Evolutionary conservation across 1,140 invertebrate species (phyloP).

Genomic region (Archegozetes longisetosus): DNA sequence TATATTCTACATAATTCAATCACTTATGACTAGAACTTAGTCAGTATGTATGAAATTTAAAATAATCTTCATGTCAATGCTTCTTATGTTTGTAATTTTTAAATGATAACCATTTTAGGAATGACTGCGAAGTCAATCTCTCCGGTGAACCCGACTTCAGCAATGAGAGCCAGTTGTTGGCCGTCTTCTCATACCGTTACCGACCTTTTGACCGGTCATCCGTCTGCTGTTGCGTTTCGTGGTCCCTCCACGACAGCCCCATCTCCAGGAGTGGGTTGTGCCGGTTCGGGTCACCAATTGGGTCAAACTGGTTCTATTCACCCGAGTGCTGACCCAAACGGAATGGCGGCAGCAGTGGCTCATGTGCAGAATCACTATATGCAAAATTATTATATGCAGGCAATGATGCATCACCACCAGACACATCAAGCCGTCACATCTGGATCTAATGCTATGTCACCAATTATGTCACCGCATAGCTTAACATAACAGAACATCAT

Average conservation of each 20-base stretch:
- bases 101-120: too few species aligned
- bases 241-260: not conserved
- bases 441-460: too few species aligned
- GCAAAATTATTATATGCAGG: constrained; percentile 10
- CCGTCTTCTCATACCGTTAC: constrained; percentile 49
- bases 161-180: constrained; percentile 25
- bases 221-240: too few species aligned
- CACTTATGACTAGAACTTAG: too few species aligned
- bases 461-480: too few species aligned
- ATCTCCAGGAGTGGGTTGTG: not conserved
- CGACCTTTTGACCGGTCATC: constrained; percentile 41
- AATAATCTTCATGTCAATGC: too few species aligned
- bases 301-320: not conserved
- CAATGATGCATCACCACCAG: constrained; percentile 1
- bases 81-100: too few species aligned
- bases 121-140: too few species aligned
- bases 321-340: constrained; percentile 1
- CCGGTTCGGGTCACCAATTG: not conserved
- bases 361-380: constrained; percentile 3
- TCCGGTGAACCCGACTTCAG: not conserved
- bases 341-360: not conserved
- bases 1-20: too few species aligned
- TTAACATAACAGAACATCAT: too few species aligned
- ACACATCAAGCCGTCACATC: too few species aligned
- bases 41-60: too few species aligned